Conservation (phyloP, 2,888 invertebrate genomes). For the Aspidapion aeneum region DNA sequence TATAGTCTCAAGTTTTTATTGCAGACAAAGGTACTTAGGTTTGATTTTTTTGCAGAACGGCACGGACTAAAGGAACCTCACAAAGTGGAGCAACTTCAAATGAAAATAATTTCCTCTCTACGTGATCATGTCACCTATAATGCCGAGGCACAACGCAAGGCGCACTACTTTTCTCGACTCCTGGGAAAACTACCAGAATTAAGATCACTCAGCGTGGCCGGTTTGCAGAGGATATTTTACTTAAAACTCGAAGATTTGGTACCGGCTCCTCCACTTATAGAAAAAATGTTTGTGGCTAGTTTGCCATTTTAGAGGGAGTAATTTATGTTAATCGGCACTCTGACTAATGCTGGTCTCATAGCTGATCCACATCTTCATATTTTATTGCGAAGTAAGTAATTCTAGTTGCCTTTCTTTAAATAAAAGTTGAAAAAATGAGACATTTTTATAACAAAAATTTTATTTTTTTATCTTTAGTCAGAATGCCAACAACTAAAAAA, state of each 20-base stretch:
- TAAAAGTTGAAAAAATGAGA: too few species aligned
- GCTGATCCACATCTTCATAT: constrained; percentile 46
- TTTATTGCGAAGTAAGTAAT: constrained; percentile 35
- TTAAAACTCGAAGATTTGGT: constrained; percentile 89
- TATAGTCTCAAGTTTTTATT: too few species aligned
- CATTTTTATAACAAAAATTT: too few species aligned
- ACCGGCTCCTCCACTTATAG: constrained; percentile 88
- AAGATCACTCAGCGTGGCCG: constrained; percentile 88
- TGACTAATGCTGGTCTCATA: too few species aligned
- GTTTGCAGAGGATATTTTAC: constrained; percentile 91
- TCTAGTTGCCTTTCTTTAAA: background rate
- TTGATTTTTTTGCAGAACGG: constrained; percentile 70
- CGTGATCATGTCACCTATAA: constrained; percentile 95
- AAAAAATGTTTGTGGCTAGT: constrained; percentile 93
- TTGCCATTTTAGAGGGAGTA: constrained; percentile 74
- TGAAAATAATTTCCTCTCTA: constrained; percentile 93
- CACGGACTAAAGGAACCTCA: constrained; percentile 90
- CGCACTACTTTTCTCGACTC: constrained; percentile 91
- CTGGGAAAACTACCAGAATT: constrained; percentile 91
- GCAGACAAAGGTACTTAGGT: too few species aligned
- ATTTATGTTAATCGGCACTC: too few species aligned
- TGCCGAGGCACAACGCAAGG: constrained; percentile 82
- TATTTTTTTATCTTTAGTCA: too few species aligned
- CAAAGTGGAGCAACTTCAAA: constrained; percentile 91
- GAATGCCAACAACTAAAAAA: too few species aligned